phyloP scores from a whole-genome alignment of 2,888 invertebrate genomes.

The Ptilodon capucinus region DNA sequence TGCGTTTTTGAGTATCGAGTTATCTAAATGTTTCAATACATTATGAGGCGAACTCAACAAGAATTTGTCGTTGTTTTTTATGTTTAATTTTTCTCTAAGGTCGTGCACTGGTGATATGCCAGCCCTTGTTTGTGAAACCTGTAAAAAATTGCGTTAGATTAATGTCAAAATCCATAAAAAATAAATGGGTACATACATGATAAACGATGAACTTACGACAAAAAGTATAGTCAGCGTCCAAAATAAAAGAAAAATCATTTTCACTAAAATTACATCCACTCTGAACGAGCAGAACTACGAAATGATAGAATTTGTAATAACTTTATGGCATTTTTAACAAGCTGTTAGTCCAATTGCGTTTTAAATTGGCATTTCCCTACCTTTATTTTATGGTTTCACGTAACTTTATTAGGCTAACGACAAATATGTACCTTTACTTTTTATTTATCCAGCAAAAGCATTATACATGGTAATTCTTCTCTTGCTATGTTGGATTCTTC shows the following conservation, averaged over 20 bases:
- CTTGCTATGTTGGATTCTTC: constrained; percentile 68
- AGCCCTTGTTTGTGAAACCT: constrained; percentile 46
- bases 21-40: constrained; percentile 65
- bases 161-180: background rate
- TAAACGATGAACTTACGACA: constrained; percentile 19
- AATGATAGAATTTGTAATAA: background rate
- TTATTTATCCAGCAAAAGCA: constrained; percentile 64
- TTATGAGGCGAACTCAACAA: constrained; percentile 61
- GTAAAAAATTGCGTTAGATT: constrained; percentile 24
- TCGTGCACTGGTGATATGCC: constrained; percentile 75
- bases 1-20: constrained; percentile 58
- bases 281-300: constrained; percentile 8
- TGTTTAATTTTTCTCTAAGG: constrained; percentile 51
- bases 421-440: constrained; percentile 1
- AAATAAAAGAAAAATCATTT: constrained; percentile 16
- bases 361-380: constrained; percentile 1
- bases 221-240: constrained; percentile 21
- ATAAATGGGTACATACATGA: background rate
- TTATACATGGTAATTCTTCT: constrained; percentile 70
- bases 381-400: constrained; percentile 9
- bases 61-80: constrained; percentile 48
- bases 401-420: background rate
- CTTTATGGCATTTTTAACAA: constrained; percentile 13
- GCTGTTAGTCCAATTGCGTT: constrained; percentile 13
- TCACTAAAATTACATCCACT: constrained; percentile 5